These are phyloP conservation scores for Platyrinchus mystaceus DNA, from an alignment of 2,797 vertebrate genomes.

Conservation along the genomic window DNA sequence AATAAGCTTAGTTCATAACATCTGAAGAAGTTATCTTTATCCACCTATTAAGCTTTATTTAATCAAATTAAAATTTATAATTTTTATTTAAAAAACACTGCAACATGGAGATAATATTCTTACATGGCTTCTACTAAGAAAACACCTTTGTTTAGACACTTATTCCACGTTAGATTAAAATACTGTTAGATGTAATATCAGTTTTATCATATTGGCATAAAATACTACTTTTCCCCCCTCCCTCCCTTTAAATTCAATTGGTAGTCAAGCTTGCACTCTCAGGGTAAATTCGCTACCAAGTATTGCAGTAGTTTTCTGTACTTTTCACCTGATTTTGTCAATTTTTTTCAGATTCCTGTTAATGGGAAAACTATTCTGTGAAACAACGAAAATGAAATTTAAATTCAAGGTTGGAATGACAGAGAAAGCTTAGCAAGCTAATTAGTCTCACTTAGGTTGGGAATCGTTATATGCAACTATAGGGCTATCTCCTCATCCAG, in stretches of 20 bases:
- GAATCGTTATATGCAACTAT: not conserved
- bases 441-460: not conserved
- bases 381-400: not conserved
- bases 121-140: not conserved
- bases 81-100: not conserved
- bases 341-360: not conserved
- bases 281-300: not conserved
- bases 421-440: not conserved
- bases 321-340: not conserved
- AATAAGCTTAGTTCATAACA: not conserved
- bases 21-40: not conserved
- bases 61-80: not conserved
- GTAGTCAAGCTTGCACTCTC: not conserved
- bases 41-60: not conserved
- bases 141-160: not conserved
- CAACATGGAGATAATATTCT: not conserved
- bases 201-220: not conserved
- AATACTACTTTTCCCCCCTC: not conserved
- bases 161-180: not conserved
- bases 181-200: not conserved
- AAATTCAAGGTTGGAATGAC: not conserved
- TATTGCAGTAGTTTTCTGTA: not conserved
- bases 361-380: not conserved
- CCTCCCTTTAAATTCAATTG: not conserved
- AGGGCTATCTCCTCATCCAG: not conserved